These are phyloP conservation scores for Salminus brasiliensis DNA, from an alignment of 2,113 vertebrate genomes.

Conservation along the genomic window DNA sequence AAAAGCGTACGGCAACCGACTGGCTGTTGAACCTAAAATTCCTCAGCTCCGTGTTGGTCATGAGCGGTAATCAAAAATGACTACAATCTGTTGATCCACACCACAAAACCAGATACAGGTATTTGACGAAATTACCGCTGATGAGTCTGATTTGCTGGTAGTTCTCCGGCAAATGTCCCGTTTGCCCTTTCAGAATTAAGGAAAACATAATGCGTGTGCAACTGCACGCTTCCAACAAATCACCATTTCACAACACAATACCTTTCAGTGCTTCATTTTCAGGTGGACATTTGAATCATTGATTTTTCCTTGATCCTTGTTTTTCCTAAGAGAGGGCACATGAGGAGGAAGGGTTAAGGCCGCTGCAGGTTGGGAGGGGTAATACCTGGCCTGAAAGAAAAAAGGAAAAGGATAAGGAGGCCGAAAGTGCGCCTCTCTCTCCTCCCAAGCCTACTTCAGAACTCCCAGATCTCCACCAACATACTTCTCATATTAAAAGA, in stretches of 20 bases:
- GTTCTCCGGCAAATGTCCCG: neutral
- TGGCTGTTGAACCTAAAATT: neutral
- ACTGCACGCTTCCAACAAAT: neutral
- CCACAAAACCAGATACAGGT: neutral
- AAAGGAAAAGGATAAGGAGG: conserved; percentile 58
- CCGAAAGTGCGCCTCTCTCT: conserved; percentile 66
- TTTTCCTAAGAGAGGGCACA: neutral
- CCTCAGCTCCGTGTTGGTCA: neutral
- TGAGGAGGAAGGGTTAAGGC: conserved; percentile 24
- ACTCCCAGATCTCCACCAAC: conserved; percentile 78
- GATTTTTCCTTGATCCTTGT: too few relatives aligned
- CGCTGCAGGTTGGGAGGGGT: conserved; percentile 59
- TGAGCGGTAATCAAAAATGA: neutral
- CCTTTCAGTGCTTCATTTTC: too few relatives aligned
- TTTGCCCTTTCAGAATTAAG: neutral
- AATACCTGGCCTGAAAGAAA: conserved; percentile 63
- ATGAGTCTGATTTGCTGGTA: neutral
- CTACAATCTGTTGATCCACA: neutral
- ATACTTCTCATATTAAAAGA: conserved; percentile 88
- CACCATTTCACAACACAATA: neutral
- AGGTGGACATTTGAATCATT: too few relatives aligned
- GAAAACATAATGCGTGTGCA: neutral
- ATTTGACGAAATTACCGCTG: neutral
- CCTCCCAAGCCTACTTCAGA: conserved; percentile 73
- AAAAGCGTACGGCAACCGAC: neutral